Percentiles rank a stretch among this genome's conserved stretches.
Conservation (phyloP, 2,113 vertebrate genomes). For the Sprattus sprattus region DNA sequence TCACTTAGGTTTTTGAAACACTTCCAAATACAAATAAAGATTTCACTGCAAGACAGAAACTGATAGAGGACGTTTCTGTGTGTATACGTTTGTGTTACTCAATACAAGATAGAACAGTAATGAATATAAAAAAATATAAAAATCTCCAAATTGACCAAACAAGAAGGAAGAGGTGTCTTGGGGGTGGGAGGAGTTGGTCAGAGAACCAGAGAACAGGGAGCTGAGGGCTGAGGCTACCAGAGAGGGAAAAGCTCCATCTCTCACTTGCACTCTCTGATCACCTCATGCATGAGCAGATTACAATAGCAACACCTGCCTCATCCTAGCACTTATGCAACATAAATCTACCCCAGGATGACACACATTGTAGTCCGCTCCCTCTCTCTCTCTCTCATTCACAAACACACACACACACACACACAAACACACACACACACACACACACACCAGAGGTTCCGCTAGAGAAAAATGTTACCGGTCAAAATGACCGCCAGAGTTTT, state of each 20-base stretch:
- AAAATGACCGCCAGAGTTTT: no score
- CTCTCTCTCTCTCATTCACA: background rate
- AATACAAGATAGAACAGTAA: background rate
- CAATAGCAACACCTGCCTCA: slow-evolving; percentile 54
- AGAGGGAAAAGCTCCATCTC: background rate
- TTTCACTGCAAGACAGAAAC: background rate
- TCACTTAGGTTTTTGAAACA: background rate
- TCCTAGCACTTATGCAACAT: slow-evolving; percentile 56
- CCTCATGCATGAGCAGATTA: slow-evolving; percentile 53
- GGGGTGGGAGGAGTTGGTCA: background rate
- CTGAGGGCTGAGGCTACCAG: background rate
- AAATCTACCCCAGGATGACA: background rate
- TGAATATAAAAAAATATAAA: background rate
- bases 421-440: slow-evolving; percentile 14
- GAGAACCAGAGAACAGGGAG: no score
- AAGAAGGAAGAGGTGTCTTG: background rate
- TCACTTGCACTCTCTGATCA: background rate
- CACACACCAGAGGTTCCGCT: no score
- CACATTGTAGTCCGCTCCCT: background rate
- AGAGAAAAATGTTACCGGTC: no score
- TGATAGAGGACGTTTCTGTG: background rate
- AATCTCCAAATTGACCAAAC: background rate
- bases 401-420: slow-evolving; percentile 22
- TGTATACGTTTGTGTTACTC: background rate
- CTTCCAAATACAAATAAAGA: background rate